Base-by-base conservation (phyloP, 2,888 invertebrate genomes). In the Monochamus alternatus region DNA sequence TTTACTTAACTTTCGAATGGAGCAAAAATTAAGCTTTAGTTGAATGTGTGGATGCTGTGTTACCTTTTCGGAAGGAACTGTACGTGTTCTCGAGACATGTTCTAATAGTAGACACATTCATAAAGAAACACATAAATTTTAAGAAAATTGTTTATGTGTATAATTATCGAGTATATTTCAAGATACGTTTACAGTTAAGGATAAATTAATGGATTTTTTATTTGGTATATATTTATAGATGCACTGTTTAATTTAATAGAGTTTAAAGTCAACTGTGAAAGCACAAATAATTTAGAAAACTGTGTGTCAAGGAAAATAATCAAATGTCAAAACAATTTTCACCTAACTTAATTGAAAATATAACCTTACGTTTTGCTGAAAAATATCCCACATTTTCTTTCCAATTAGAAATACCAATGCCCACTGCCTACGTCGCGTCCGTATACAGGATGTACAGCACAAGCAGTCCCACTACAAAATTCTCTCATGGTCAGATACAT, bases 301-400 rank as follows among this genome's bases (percentile, higher is more conserved):
- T 81, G 78, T 79, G 81, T 81, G 81, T 81, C 81, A 79, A 81
- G 79, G 79, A 81, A 81, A 81, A 81, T 81, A 81, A 81, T 79
- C 81, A 81, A 79, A 79, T 77, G 81, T 79, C 79, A 81, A 81
- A 79, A 81, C 79, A 79, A 79, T 81, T 79, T 79, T 81, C 81
- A 81, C 81, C 81, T 81, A 79, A 75, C 81, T 69, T 76, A 79
- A 81, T 81, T 76, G 72, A 63, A 72, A 60, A 44, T 72, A 55
- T 64, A 64, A 65, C 64, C 72, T 22, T 62, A 44, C 32, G 59
- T 38, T 62, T 60, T 22, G 22, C 69, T 38, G 69, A 38, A 47
- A 62, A 69, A 69, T 55, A 38, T 43, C 14, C 14, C 9, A 14
- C 38, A 55, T 59, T 43, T 66, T 68, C 30, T 43, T 58, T 43